Percentiles rank a stretch among this genome's conserved stretches.
These are phyloP conservation scores for Syncerus caffer DNA, from an alignment of 2,797 vertebrate species.

Conservation along the genomic window DNA sequence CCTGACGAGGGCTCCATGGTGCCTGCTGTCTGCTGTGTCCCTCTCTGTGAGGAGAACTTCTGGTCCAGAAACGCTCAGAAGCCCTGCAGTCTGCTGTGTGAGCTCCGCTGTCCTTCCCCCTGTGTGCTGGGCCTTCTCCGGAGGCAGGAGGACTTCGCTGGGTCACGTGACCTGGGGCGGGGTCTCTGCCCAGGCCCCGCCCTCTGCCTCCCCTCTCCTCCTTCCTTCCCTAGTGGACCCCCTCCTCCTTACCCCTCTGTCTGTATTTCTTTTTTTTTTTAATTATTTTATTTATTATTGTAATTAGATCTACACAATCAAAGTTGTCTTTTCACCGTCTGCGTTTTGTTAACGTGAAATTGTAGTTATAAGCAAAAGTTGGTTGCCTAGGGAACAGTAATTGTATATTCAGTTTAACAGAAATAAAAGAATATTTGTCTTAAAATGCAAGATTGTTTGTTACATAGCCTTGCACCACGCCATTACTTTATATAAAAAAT, in stretches of 20 bases:
- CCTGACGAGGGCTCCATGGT: background rate
- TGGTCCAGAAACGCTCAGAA: background rate
- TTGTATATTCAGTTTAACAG: slow-evolving; percentile 85
- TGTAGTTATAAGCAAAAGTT: slow-evolving; percentile 84
- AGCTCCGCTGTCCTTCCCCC: background rate
- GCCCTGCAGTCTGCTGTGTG: background rate
- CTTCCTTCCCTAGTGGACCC: background rate
- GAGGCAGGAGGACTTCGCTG: rapidly evolving
- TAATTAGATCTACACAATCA: slow-evolving; percentile 87
- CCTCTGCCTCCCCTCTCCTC: background rate
- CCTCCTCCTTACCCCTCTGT: too few relatives aligned
- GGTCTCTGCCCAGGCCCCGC: background rate
- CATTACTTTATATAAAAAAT: slow-evolving; percentile 82
- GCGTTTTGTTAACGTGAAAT: slow-evolving; percentile 85
- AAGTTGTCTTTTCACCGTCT: slow-evolving; percentile 84
- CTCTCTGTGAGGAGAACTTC: background rate
- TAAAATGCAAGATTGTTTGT: slow-evolving; percentile 82
- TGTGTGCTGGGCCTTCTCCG: background rate
- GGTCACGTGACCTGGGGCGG: background rate
- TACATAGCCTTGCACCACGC: slow-evolving; percentile 78
- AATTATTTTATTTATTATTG: slow-evolving; percentile 90
- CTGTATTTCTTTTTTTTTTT: too few relatives aligned
- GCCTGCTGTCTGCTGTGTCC: background rate
- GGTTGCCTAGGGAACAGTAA: slow-evolving; percentile 86
- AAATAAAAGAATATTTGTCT: slow-evolving; percentile 88